Evolutionary conservation across 2,888 invertebrate species (phyloP).

Genomic region (Drepana falcataria): DNA sequence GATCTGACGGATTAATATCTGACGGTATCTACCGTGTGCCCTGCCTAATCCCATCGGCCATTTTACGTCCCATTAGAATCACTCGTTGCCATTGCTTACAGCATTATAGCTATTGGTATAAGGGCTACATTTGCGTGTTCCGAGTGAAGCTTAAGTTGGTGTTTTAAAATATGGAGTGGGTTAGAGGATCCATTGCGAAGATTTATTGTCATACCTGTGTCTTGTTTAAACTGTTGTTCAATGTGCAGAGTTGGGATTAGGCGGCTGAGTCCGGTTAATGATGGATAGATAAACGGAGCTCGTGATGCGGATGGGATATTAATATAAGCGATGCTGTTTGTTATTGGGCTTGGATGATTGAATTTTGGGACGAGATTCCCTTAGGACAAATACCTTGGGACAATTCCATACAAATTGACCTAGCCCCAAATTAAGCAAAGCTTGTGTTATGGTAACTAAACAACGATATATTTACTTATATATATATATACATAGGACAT

Average conservation of each 20-base stretch:
- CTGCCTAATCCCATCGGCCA: slow-evolving; percentile 52
- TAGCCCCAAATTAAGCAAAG: no score
- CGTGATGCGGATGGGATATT: neutral
- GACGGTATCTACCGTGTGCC: slow-evolving; percentile 49
- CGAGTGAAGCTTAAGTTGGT: slow-evolving; percentile 17
- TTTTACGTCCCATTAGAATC: slow-evolving; percentile 41
- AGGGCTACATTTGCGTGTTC: slow-evolving; percentile 17
- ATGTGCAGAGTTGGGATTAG: slow-evolving; percentile 57
- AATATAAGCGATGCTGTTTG: neutral
- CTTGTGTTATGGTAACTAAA: no score
- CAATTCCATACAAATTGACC: no score
- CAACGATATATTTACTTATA: no score
- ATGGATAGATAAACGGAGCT: slow-evolving; percentile 22
- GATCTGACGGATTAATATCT: slow-evolving; percentile 75
- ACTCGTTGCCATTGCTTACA: slow-evolving; percentile 8
- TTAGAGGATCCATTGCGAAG: slow-evolving; percentile 53
- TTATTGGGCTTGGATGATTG: neutral
- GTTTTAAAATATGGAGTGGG: slow-evolving; percentile 40
- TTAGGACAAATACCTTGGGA: no score
- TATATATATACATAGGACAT: no score
- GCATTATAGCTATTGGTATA: slow-evolving; percentile 18
- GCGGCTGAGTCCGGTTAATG: slow-evolving; percentile 18
- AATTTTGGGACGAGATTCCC: neutral
- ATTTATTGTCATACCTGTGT: slow-evolving; percentile 70
- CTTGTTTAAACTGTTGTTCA: slow-evolving; percentile 65